Percentiles rank a stretch among this genome's conserved stretches.
These are phyloP conservation scores for Drosophila acutilabella DNA, from an alignment of 2,888 invertebrate species.

Conservation along the genomic window DNA sequence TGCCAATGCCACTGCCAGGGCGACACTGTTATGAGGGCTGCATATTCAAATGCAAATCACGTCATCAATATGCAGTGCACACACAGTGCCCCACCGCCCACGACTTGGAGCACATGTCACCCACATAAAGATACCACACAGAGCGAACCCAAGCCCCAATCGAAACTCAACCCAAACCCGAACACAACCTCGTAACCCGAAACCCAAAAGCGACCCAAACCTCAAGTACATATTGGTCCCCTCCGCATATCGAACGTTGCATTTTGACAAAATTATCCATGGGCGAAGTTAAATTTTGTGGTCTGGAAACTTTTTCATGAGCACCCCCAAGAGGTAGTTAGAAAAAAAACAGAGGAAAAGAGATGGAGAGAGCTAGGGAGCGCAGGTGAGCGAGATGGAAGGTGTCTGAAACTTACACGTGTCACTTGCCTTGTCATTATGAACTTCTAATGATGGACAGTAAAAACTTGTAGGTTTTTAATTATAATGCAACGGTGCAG, in stretches of 20 bases:
- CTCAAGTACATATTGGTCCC: constrained; percentile 30
- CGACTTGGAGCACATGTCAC: background rate
- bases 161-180: background rate
- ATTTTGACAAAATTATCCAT: constrained; percentile 75
- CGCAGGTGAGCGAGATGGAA: constrained; percentile 9
- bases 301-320: constrained; percentile 23
- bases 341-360: background rate
- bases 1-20: background rate
- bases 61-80: constrained; percentile 77
- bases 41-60: constrained; percentile 82
- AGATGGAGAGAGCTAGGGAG: background rate
- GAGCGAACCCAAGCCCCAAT: constrained; percentile 10
- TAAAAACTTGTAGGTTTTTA: constrained; percentile 65
- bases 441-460: constrained; percentile 58
- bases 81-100: constrained; percentile 22
- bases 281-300: constrained; percentile 66
- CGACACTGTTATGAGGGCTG: constrained; percentile 44
- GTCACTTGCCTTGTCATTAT: constrained; percentile 58
- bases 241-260: constrained; percentile 59
- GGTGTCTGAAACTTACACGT: constrained; percentile 57
- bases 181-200: background rate
- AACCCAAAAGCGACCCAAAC: constrained; percentile 5
- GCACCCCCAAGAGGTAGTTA: background rate
- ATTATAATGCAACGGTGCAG: constrained; percentile 60
- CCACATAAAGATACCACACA: constrained; percentile 9